These are phyloP conservation scores for Ormyrus labotus DNA, from an alignment of 2,888 invertebrate genomes.

Conservation along the genomic window DNA sequence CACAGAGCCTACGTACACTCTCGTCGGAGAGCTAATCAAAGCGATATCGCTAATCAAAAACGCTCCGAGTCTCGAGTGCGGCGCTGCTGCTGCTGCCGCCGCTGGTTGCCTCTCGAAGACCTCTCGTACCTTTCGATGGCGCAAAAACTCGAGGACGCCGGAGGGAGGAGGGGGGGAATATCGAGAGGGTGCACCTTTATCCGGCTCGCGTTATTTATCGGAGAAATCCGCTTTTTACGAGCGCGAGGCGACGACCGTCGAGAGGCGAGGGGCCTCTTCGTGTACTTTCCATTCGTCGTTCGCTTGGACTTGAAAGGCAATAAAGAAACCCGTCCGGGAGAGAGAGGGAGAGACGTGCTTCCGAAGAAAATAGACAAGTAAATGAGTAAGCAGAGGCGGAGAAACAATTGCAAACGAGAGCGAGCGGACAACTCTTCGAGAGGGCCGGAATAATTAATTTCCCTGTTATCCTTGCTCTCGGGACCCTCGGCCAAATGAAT, in stretches of 20 bases:
- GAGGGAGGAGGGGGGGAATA: constrained; percentile 33
- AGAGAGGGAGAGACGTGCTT: not conserved
- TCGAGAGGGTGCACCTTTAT: not conserved
- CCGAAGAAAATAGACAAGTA: not conserved
- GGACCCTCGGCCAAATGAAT: too few species aligned
- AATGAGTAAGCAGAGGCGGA: not conserved
- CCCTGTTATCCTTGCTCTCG: too few species aligned
- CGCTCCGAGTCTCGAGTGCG: not conserved
- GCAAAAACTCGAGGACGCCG: constrained; percentile 14
- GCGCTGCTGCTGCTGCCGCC: too few species aligned
- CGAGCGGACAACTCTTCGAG: not conserved
- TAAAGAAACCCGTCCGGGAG: not conserved
- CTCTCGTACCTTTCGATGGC: too few species aligned
- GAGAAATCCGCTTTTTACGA: constrained; percentile 19
- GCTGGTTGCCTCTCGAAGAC: too few species aligned
- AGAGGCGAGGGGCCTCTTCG: constrained; percentile 34
- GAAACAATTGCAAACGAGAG: not conserved
- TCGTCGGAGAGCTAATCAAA: too few species aligned
- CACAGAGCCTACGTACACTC: not conserved
- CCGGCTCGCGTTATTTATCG: not conserved
- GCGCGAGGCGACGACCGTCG: constrained; percentile 28
- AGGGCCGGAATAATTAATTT: too few species aligned
- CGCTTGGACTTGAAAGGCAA: constrained; percentile 26
- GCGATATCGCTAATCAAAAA: constrained; percentile 33
- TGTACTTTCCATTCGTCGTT: constrained; percentile 33